Conservation (phyloP, 2,888 invertebrate species). For the Ennomos quercinarius region DNA sequence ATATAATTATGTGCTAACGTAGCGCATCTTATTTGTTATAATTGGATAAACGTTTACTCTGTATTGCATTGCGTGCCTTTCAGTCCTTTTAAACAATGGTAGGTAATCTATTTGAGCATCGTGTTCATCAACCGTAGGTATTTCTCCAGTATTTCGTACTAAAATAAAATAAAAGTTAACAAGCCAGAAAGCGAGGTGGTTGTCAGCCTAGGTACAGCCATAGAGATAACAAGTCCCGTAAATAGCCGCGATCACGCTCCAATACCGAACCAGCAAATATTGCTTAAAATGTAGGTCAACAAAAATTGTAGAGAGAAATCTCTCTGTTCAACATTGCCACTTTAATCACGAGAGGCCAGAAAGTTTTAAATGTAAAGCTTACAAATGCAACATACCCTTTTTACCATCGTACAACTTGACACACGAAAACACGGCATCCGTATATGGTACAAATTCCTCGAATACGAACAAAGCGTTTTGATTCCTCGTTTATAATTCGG, state of each 20-base stretch:
- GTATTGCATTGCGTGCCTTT: background rate
- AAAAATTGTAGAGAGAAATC: conserved; percentile 28
- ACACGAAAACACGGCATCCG: no score
- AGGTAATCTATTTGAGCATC: background rate
- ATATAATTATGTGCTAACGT: no score
- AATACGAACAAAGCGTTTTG: no score
- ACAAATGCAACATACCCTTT: no score
- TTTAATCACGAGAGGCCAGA: background rate
- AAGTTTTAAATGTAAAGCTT: no score
- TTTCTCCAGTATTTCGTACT: conserved; percentile 14
- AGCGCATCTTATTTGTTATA: no score
- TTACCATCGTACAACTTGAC: no score
- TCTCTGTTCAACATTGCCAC: conserved; percentile 11
- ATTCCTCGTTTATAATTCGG: no score
- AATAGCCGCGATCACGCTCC: conserved; percentile 46
- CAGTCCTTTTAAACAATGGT: background rate
- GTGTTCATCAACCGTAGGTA: conserved; percentile 22
- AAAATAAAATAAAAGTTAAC: conserved; percentile 51
- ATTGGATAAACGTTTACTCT: no score
- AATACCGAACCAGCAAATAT: conserved; percentile 40
- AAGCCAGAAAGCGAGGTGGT: conserved; percentile 45
- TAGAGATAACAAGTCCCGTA: conserved; percentile 52
- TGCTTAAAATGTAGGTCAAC: conserved; percentile 44
- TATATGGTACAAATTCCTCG: no score
- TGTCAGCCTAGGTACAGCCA: conserved; percentile 50